Evolutionary conservation across 1,140 invertebrate genomes (phyloP).

Genomic region (Drosophila miranda): DNA sequence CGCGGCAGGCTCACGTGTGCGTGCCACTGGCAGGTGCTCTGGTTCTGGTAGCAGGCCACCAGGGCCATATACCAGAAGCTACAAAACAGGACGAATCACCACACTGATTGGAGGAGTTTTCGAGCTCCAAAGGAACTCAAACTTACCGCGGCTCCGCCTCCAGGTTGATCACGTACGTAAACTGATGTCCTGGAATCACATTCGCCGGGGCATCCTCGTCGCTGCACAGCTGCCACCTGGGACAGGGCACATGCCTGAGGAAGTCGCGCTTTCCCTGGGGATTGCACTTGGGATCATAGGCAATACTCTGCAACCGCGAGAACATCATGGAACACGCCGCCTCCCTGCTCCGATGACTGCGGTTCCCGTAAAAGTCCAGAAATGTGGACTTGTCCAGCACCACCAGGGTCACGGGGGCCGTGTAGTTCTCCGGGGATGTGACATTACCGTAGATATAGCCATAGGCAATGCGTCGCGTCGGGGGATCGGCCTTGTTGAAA

Average conservation of each 20-base stretch:
- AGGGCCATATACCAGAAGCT: conserved; percentile 98
- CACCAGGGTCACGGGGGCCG: conserved; percentile 90
- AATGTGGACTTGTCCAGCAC: conserved; percentile 94
- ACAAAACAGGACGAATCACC: conserved; percentile 6
- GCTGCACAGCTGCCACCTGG: conserved; percentile 88
- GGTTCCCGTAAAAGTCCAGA: conserved; percentile 93
- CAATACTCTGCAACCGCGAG: conserved; percentile 89
- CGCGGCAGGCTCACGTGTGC: conserved; percentile 84
- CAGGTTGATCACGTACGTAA: conserved; percentile 96
- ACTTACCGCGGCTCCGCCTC: conserved; percentile 92
- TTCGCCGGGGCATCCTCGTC: conserved; percentile 94
- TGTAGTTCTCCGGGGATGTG: conserved; percentile 87
- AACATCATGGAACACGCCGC: conserved; percentile 94
- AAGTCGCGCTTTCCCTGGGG: conserved; percentile 91
- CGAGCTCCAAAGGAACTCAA: neutral
- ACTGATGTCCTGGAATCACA: conserved; percentile 94
- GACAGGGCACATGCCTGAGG: conserved; percentile 94
- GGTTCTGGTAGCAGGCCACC: conserved; percentile 94
- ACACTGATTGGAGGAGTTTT: too few relatives aligned
- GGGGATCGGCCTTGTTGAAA: conserved; percentile 96
- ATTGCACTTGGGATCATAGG: conserved; percentile 92
- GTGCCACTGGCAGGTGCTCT: conserved; percentile 91
- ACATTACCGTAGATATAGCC: conserved; percentile 98
- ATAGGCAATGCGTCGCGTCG: conserved; percentile 87
- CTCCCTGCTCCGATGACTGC: conserved; percentile 54